These are phyloP conservation scores for Amazona guildingii DNA, from an alignment of 2,113 vertebrate species.

Conservation along the genomic window DNA sequence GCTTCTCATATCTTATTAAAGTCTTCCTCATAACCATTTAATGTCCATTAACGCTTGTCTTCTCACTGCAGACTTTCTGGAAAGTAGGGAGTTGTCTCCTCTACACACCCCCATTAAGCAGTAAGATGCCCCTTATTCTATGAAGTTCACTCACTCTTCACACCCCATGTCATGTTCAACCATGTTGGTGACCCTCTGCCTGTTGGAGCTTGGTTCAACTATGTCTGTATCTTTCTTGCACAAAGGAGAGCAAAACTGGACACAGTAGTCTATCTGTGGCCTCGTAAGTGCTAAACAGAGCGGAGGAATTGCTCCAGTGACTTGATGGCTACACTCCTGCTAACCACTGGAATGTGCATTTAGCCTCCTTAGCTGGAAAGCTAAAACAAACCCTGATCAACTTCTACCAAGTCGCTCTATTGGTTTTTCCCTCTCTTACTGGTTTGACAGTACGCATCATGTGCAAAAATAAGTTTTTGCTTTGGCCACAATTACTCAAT, in stretches of 20 bases:
- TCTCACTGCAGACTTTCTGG: neutral
- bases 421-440: neutral
- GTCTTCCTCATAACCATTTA: neutral
- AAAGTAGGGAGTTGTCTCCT: neutral
- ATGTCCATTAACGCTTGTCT: neutral
- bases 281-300: neutral
- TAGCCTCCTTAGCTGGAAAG: neutral
- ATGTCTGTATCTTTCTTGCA: neutral
- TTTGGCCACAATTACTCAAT: neutral
- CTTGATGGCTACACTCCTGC: neutral
- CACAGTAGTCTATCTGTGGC: neutral
- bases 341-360: neutral
- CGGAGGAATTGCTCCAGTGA: fast-evolving
- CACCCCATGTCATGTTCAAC: fast-evolving
- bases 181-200: neutral
- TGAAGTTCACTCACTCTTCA: neutral
- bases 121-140: neutral
- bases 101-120: neutral
- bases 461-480: neutral
- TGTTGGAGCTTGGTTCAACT: neutral
- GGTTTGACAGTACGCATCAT: neutral
- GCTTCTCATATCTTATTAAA: neutral
- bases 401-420: neutral
- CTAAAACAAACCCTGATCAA: neutral
- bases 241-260: neutral